phyloP scores from a whole-genome alignment of 1,140 invertebrate species.

The Drosophila prosaltans region DNA sequence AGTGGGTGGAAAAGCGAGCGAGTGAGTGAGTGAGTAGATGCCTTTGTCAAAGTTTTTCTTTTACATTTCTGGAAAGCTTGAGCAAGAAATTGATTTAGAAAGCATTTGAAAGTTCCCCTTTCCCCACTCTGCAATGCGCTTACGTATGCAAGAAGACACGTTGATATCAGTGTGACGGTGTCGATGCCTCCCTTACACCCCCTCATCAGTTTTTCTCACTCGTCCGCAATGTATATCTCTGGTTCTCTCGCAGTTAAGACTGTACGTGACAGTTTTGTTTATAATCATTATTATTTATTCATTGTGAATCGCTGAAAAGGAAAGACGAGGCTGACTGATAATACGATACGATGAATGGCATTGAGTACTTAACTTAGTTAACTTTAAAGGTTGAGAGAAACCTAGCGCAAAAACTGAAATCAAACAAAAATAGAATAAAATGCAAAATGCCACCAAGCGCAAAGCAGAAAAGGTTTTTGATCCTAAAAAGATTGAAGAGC shows the following conservation, averaged over 20 bases:
- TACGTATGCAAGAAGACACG: constrained; percentile 34
- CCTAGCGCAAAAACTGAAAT: constrained; percentile 31
- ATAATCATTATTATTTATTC: constrained; percentile 64
- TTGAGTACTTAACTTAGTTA: constrained; percentile 67
- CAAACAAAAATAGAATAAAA: constrained; percentile 60
- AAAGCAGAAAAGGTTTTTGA: constrained; percentile 69
- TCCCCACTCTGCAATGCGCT: constrained; percentile 29
- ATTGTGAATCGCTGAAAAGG: constrained; percentile 35
- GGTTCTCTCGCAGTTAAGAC: constrained; percentile 26
- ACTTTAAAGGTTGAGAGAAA: constrained; percentile 2
- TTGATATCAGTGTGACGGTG: constrained; percentile 21
- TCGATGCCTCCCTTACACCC: constrained; percentile 13
- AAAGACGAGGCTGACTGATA: constrained; percentile 4
- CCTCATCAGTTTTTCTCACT: not conserved
- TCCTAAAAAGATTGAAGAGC: constrained; percentile 44
- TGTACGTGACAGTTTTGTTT: constrained; percentile 78
- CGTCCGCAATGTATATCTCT: constrained; percentile 6
- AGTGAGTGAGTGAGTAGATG: constrained; percentile 20
- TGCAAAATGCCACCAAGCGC: constrained; percentile 20
- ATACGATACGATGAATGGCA: constrained; percentile 45
- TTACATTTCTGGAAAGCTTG: constrained; percentile 70
- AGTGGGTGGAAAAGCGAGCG: not conserved
- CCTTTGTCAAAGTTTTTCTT: constrained; percentile 62
- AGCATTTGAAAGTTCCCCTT: constrained; percentile 45
- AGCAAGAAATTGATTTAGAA: constrained; percentile 68